These are phyloP conservation scores for Dolichotis patagonum DNA, from an alignment of 2,113 vertebrate genomes.

Conservation along the genomic window DNA sequence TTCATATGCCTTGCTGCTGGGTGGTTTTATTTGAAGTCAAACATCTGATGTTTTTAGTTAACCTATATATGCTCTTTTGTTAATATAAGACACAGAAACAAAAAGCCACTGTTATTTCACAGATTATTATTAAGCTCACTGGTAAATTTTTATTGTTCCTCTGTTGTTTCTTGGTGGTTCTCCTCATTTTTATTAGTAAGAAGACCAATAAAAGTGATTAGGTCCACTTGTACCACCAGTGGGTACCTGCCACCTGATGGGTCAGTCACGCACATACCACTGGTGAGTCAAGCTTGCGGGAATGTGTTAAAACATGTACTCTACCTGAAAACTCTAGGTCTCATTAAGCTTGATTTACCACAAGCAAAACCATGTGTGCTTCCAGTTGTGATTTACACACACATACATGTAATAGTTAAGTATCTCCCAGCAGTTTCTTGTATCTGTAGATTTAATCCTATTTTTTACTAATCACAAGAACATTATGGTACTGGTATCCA, in stretches of 20 bases:
- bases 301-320: not conserved
- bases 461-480: conserved; percentile 32
- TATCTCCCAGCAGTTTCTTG: not conserved
- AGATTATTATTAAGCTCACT: not conserved
- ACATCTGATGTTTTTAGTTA: not conserved
- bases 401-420: not conserved
- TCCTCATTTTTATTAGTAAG: not conserved
- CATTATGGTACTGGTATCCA: not conserved
- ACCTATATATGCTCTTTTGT: not conserved
- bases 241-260: not conserved
- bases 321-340: conserved; percentile 23
- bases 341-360: conserved; percentile 35
- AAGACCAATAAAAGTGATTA: not conserved
- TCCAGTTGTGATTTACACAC: not conserved
- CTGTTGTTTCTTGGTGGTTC: not conserved
- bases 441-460: not conserved
- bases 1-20: not conserved
- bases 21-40: not conserved
- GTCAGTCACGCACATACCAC: not conserved
- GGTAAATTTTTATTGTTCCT: not conserved
- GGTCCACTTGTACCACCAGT: not conserved
- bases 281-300: not conserved
- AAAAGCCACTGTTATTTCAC: not conserved
- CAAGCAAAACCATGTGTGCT: not conserved
- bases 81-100: not conserved